Conservation (phyloP, 2,113 vertebrate genomes). For the Megalops atlanticus region DNA sequence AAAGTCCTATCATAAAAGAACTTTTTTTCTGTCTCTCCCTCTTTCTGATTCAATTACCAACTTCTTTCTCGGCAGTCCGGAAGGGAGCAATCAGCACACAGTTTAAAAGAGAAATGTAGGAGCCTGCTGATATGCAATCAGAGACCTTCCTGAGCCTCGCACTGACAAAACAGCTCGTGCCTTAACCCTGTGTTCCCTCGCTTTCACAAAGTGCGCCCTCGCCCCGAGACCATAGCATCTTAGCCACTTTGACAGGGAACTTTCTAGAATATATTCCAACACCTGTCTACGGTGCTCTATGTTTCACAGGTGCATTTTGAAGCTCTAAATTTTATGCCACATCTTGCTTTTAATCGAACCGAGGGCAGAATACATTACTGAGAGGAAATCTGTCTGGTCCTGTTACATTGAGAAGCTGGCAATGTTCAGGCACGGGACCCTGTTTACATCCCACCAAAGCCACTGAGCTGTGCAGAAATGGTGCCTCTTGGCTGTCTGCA, state of each 20-base stretch:
- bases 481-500: no score
- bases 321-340: no score
- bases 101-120: constrained; percentile 46
- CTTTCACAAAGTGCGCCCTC: no score
- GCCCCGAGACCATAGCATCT: background rate
- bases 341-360: no score
- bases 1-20: constrained; percentile 10
- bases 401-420: no score
- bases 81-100: constrained; percentile 61
- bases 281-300: no score
- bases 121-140: constrained; percentile 42
- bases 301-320: no score
- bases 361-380: no score
- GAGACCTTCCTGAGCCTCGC: constrained; percentile 44
- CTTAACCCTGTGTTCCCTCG: background rate
- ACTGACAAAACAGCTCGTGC: background rate
- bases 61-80: constrained; percentile 56
- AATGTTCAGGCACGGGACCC: no score
- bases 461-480: no score
- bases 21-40: background rate
- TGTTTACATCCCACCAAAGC: no score
- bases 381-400: no score
- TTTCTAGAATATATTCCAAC: background rate
- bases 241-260: background rate
- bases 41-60: constrained; percentile 49